phyloP scores from a whole-genome alignment of 1,140 invertebrate species.

The Drosophila serrata region DNA sequence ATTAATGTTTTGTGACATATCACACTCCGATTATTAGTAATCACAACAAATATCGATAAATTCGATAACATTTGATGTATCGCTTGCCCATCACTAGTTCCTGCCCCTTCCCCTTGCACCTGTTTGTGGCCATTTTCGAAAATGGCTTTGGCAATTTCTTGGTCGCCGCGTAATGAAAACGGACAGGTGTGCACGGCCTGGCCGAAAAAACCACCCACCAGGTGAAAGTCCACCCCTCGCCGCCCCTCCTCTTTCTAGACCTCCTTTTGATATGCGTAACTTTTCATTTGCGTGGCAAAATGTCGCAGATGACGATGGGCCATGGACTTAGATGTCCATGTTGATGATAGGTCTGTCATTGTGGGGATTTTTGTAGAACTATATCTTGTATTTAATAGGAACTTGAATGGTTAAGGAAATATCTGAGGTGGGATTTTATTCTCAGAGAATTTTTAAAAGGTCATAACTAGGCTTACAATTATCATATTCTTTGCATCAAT shows the following conservation, averaged over 20 bases:
- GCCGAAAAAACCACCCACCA: slow-evolving; percentile 15
- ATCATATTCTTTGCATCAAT: too few species aligned
- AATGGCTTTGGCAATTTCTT: slow-evolving; percentile 67
- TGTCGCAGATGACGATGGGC: slow-evolving; percentile 48
- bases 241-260: not conserved
- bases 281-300: slow-evolving; percentile 52
- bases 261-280: slow-evolving; percentile 46
- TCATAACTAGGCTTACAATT: too few species aligned
- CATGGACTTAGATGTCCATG: slow-evolving; percentile 15
- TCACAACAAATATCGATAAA: not conserved
- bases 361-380: slow-evolving; percentile 6
- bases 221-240: not conserved
- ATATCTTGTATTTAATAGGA: not conserved
- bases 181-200: slow-evolving; percentile 63
- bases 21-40: too few species aligned
- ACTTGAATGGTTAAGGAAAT: not conserved
- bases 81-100: not conserved
- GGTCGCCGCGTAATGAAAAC: slow-evolving; percentile 62
- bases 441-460: too few species aligned
- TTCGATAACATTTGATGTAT: not conserved
- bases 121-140: slow-evolving; percentile 47
- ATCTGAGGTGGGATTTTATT: not conserved
- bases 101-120: not conserved
- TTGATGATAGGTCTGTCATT: slow-evolving; percentile 12
- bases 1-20: not conserved